Percentiles rank a stretch among this genome's conserved stretches.
Evolutionary conservation across 1,140 invertebrate species (phyloP).

Genomic region (Ips typographus): DNA sequence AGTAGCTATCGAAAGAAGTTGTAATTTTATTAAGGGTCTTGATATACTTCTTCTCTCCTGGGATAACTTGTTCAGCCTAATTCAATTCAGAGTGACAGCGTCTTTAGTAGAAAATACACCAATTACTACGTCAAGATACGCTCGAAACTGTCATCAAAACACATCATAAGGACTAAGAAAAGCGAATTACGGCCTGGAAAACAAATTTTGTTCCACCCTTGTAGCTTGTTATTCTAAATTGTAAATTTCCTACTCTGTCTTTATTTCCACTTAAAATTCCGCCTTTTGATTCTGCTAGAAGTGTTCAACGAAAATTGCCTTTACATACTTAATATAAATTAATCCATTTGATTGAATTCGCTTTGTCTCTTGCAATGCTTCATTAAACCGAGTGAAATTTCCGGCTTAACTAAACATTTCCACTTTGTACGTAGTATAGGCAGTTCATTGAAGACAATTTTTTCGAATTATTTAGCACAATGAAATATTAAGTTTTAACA

Average conservation of each 20-base stretch:
- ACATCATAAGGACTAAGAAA: constrained; percentile 1
- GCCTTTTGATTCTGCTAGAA: constrained; percentile 6
- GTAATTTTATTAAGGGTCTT: background rate
- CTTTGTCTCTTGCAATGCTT: background rate
- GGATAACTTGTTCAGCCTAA: constrained; percentile 5
- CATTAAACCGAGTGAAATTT: background rate
- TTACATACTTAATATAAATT: constrained; percentile 2
- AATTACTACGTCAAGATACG: constrained; percentile 6
- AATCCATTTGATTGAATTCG: background rate
- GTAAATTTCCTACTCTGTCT: background rate
- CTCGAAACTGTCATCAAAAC: constrained; percentile 1
- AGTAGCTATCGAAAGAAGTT: background rate
- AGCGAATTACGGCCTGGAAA: background rate
- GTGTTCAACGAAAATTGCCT: background rate
- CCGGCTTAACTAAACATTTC: background rate
- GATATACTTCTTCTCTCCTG: background rate
- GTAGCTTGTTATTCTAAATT: constrained; percentile 1
- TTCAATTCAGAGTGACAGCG: background rate
- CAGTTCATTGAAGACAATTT: background rate
- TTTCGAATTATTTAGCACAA: background rate
- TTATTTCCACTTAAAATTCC: constrained; percentile 8
- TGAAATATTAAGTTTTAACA: background rate
- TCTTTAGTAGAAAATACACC: constrained; percentile 8
- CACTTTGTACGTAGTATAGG: background rate
- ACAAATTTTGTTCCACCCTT: constrained; percentile 4